phyloP scores from a whole-genome alignment of 2,113 vertebrate species.

The Rhea americana region DNA sequence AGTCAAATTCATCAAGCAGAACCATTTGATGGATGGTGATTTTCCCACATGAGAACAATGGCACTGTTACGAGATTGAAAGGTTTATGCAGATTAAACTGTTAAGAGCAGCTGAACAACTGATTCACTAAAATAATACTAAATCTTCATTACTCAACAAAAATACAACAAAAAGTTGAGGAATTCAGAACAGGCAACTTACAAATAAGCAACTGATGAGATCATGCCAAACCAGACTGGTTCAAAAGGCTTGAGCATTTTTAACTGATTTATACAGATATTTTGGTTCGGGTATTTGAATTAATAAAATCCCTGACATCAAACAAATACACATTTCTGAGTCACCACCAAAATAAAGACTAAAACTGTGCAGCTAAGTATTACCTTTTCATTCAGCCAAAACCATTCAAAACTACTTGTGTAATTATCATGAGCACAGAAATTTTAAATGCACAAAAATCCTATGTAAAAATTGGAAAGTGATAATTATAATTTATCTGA shows the following conservation, averaged over 20 bases:
- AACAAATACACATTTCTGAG: slow-evolving; percentile 29
- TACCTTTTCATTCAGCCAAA: slow-evolving; percentile 20
- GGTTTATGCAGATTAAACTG: slow-evolving; percentile 8
- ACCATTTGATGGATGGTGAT: not conserved
- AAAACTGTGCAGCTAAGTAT: slow-evolving; percentile 10
- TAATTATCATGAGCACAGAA: slow-evolving; percentile 20
- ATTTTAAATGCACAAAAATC: slow-evolving; percentile 36
- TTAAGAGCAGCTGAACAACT: not conserved
- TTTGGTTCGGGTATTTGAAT: not conserved
- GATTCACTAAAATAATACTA: not conserved
- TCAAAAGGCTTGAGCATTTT: slow-evolving; percentile 15
- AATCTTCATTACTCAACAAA: slow-evolving; percentile 11
- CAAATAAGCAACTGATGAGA: not conserved
- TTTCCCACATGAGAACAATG: not conserved
- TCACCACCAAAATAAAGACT: slow-evolving; percentile 19
- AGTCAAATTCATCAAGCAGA: not conserved
- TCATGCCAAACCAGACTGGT: not conserved
- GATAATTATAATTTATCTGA: slow-evolving; percentile 66
- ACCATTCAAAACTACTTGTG: not conserved
- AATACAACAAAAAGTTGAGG: not conserved
- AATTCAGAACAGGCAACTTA: slow-evolving; percentile 9
- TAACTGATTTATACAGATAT: not conserved
- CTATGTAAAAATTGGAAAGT: slow-evolving; percentile 56
- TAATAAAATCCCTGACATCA: slow-evolving; percentile 5
- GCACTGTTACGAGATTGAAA: not conserved